phyloP scores from a whole-genome alignment of 2,888 invertebrate species.

The Anoncus sp. region DNA sequence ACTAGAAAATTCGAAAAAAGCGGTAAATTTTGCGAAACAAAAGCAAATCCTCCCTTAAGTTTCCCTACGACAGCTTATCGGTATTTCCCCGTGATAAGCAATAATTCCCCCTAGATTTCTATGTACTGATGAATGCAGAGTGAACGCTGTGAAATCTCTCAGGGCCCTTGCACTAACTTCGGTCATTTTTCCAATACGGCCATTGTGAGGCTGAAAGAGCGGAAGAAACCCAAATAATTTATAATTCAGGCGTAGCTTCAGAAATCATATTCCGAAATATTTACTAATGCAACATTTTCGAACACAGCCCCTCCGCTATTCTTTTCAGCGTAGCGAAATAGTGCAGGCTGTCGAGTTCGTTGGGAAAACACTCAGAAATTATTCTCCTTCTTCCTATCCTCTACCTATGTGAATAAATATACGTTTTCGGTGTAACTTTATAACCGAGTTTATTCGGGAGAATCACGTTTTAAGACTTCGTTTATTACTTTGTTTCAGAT shows the following conservation, averaged over 20 bases:
- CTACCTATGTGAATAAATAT: background rate
- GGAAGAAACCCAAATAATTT: background rate
- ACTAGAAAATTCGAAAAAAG: too few species aligned
- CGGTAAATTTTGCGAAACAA: too few species aligned
- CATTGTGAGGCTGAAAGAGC: background rate
- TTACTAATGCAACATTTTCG: background rate
- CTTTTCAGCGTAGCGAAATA: background rate
- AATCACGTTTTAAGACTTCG: background rate
- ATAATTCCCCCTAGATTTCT: too few species aligned
- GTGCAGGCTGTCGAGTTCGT: background rate
- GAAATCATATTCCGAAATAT: background rate
- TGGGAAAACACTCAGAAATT: background rate
- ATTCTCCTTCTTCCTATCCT: background rate
- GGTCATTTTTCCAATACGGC: too few species aligned
- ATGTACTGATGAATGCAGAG: too few species aligned
- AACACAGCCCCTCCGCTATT: background rate
- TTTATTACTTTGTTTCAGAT: conserved; percentile 72
- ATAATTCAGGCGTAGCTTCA: background rate
- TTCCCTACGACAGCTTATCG: too few species aligned
- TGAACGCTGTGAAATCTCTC: too few species aligned
- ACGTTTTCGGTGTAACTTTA: background rate
- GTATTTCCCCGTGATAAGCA: too few species aligned
- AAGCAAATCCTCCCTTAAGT: too few species aligned
- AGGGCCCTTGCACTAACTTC: too few species aligned
- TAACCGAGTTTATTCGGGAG: background rate